Evolutionary conservation across 2,888 invertebrate species (phyloP).

Genomic region (Torymus tubicola): DNA sequence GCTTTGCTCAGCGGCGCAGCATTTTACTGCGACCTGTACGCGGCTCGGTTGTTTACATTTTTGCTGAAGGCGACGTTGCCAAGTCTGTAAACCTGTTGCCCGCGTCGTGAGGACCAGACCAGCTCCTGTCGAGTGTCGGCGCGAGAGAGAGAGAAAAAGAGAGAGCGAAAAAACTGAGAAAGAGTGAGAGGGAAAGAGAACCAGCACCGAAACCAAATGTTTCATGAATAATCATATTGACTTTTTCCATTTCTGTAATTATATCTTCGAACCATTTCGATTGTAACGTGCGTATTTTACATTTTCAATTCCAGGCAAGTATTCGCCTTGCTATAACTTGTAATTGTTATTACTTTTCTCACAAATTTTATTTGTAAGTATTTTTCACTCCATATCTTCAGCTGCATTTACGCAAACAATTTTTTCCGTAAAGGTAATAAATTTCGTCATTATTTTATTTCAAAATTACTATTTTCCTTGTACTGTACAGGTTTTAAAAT

Average conservation of each 20-base stretch:
- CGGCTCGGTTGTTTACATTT: conserved; percentile 75
- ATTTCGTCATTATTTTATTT: too few relatives aligned
- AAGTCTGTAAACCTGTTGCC: conserved; percentile 73
- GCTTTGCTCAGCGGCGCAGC: neutral
- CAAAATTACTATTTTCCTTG: too few relatives aligned
- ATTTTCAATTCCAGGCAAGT: neutral
- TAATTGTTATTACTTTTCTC: too few relatives aligned
- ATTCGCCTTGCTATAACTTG: too few relatives aligned
- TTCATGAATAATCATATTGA: conserved; percentile 1
- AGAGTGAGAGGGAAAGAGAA: neutral
- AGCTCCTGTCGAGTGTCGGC: conserved; percentile 10
- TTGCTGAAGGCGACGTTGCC: conserved; percentile 73
- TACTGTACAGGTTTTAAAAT: too few relatives aligned
- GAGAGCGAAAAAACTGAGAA: conserved; percentile 59
- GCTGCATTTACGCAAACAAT: too few relatives aligned
- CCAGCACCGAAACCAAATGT: neutral
- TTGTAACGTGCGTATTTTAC: neutral
- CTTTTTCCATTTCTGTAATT: conserved; percentile 12
- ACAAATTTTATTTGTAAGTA: too few relatives aligned
- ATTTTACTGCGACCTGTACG: conserved; percentile 66
- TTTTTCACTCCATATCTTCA: too few relatives aligned
- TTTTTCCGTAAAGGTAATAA: too few relatives aligned
- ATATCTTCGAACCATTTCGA: neutral
- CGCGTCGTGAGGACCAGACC: conserved; percentile 52
- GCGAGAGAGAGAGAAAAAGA: conserved; percentile 61